Percentiles rank a stretch among this genome's conserved stretches.
phyloP scores from a whole-genome alignment of 2,888 invertebrate species.

The Clunio marinus region DNA sequence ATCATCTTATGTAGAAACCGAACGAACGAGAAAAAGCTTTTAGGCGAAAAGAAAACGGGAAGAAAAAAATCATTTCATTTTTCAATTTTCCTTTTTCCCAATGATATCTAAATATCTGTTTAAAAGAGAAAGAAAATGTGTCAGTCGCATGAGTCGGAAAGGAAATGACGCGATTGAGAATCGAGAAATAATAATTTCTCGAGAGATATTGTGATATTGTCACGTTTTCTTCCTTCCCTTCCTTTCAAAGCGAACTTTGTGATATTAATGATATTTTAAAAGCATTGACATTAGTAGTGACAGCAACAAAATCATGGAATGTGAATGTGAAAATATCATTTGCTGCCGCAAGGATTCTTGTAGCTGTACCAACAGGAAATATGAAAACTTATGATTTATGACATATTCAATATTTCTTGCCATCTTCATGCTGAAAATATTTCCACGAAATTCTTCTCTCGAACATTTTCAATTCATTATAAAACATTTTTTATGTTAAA shows the following conservation, averaged over 20 bases:
- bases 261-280: background rate
- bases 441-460: too few relatives aligned
- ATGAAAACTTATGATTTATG: too few relatives aligned
- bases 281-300: background rate
- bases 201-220: background rate
- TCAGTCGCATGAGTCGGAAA: background rate
- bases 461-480: too few relatives aligned
- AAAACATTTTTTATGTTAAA: too few relatives aligned
- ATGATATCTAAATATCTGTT: background rate
- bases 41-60: too few relatives aligned
- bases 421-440: too few relatives aligned
- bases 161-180: too few relatives aligned
- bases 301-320: background rate
- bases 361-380: too few relatives aligned
- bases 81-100: background rate
- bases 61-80: background rate
- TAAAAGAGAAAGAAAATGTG: background rate
- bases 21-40: too few relatives aligned
- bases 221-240: background rate
- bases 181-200: background rate
- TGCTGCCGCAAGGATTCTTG: too few relatives aligned
- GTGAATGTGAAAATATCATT: background rate
- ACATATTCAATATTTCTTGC: too few relatives aligned
- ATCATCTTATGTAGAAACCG: too few relatives aligned
- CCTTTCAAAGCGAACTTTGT: background rate